These are phyloP conservation scores for Myotis lucifugus DNA, from an alignment of 2,113 vertebrate genomes.

Conservation along the genomic window DNA sequence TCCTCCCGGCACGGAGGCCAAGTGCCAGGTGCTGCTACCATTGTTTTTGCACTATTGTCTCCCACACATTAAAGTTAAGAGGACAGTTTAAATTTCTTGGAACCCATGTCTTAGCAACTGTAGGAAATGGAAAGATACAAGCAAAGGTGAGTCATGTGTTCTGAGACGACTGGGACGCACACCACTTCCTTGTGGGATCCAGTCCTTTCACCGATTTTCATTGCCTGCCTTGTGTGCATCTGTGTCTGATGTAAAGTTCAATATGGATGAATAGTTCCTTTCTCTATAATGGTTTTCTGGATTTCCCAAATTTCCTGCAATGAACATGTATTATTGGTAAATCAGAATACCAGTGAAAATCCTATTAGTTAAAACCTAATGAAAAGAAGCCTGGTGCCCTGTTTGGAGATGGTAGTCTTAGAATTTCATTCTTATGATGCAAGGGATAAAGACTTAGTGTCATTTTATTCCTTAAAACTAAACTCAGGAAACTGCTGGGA, in stretches of 20 bases:
- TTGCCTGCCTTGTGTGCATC: too few relatives aligned
- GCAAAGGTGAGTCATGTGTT: neutral
- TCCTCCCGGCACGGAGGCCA: neutral
- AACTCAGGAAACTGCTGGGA: neutral
- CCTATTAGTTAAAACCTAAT: neutral
- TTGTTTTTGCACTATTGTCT: neutral
- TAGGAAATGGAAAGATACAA: neutral
- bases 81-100: neutral
- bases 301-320: neutral
- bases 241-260: too few relatives aligned
- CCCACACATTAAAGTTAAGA: neutral
- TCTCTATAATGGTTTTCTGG: neutral
- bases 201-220: neutral
- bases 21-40: neutral
- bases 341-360: neutral
- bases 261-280: neutral
- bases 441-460: neutral
- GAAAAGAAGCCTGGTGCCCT: neutral
- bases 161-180: neutral
- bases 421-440: neutral
- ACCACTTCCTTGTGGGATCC: too few relatives aligned
- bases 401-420: neutral
- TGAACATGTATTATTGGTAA: neutral
- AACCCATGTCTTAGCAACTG: neutral
- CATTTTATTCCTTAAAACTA: conserved; percentile 22